Evolutionary conservation across 2,797 vertebrate genomes (phyloP).

Genomic region (Helostoma temminkii): DNA sequence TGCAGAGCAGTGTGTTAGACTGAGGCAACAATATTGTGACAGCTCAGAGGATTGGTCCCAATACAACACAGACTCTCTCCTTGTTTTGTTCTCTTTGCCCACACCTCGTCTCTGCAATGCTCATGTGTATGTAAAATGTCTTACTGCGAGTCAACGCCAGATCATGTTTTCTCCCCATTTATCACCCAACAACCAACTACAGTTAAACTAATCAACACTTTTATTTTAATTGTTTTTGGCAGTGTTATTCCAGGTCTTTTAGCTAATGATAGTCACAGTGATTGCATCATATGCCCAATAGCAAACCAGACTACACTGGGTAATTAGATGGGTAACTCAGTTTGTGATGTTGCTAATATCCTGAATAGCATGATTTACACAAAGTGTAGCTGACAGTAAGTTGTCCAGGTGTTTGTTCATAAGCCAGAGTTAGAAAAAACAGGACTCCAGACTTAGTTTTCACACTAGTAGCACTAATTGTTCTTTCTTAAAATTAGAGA

Average conservation of each 20-base stretch:
- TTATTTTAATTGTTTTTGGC: constrained; percentile 42
- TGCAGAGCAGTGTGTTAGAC: constrained; percentile 20
- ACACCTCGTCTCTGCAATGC: background rate
- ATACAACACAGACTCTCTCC: constrained; percentile 9
- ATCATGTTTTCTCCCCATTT: background rate
- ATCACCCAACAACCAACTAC: constrained; percentile 11
- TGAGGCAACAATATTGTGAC: constrained; percentile 50
- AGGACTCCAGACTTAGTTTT: no score
- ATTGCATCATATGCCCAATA: constrained; percentile 57
- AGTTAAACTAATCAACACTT: constrained; percentile 40
- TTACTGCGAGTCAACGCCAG: constrained; percentile 15
- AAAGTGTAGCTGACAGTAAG: background rate
- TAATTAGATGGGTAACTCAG: constrained; percentile 45
- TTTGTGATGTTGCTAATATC: constrained; percentile 2
- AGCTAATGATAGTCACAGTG: constrained; percentile 60
- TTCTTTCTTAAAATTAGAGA: no score
- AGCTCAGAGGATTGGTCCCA: constrained; percentile 43
- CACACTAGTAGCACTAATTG: no score
- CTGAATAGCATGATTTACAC: background rate
- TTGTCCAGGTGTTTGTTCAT: background rate
- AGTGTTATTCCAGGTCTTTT: constrained; percentile 45
- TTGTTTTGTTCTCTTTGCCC: constrained; percentile 1
- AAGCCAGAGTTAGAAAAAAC: background rate
- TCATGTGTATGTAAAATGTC: constrained; percentile 37
- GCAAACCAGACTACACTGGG: constrained; percentile 23